Evolutionary conservation across 1,140 invertebrate species (phyloP), one percentile per base, ranked within the genome.

Genomic region (Plectrocnemia conspersa): DNA sequence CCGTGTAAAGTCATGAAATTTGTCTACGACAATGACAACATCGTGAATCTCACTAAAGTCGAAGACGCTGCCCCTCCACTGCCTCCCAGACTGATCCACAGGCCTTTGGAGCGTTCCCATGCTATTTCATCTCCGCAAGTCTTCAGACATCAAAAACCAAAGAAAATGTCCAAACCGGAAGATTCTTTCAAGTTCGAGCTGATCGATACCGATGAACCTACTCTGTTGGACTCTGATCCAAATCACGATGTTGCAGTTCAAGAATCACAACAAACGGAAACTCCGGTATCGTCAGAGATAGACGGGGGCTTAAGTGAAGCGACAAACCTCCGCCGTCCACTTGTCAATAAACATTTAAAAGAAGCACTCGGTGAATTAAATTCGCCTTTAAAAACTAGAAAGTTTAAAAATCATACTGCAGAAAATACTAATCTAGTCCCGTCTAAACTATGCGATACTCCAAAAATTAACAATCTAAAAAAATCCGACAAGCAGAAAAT

Each of bases 171-270:
- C 47, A 82, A 79, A 57, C 74, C 74, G 2, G 85, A 88, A 72
- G 86, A 86, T 66, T 80, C 81, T 47, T 88, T 88, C 66, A 81
- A 79, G 54, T 87, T 88, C 68, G 85, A 88, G 68, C 79, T 88
- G 33, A 85, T 88, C 46, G 86, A 88, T 63, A 85, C 84, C 16
- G 85, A 88, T 65, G 86, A 76, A 66, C 53, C 72, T 13, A 16
- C 36, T 18, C 21, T 2, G 11, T 18, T 15, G 7, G 40, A 50
- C 19, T 35, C 41, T 23, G 40, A 46, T 38, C 2, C 36, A 19
- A 50, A 48, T 24, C 44, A 40, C 18, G 57, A 59, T 13, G 50
- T 49, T 42, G 16, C 18, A 19, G 29, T 7, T 16, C 19, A 16
- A 2, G 29, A 6, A 9, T 41, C 10, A 32, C 67, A 66, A 16